Base-by-base conservation (phyloP, 2,797 vertebrate genomes). In the Arctocebus calabarensis region DNA sequence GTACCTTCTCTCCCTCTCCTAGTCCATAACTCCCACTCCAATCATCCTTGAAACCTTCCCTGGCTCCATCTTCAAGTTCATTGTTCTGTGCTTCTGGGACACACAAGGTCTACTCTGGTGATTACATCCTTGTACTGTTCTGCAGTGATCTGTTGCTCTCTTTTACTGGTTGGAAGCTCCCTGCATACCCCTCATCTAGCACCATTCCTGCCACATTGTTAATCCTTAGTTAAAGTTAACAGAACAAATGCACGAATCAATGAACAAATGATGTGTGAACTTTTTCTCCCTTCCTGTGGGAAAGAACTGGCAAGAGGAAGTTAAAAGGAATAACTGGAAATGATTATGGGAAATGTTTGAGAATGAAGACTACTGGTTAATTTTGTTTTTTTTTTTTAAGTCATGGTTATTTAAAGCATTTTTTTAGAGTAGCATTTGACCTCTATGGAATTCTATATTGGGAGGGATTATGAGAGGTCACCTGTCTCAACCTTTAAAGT, bases 381-480 rank as follows among this genome's bases (percentile, higher is more conserved):
- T 84, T 37, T 62, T 16, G 70, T 78, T 84, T 59, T 78, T 78
- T 84, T 59, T 78, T 66, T 66, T 74, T 23, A 84, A 70, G 55
- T 82, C 55, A 61, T 40, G 19, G 17, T 17, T 27, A 78, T 91
- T 90, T 62, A 32, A 89, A 87, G 66, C 73, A 88, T 86, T 93
- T 87, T 87, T 96, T 86, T 91, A 92, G 62, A 82, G 78, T 66
- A 85, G 32, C 17, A 57, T 73, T 89, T 96, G 43, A 81, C 88
- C 59, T 93, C 81, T 34, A 61, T 27, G 74, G 66, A 90, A 85
- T 90, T 92, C 62, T 88, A 74, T 88, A 75, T 29, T 79, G 83
- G n/a, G 45, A 86, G 48, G 19, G 8, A 68, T 71, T 88, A 68
- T 19, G 78, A 75, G 79, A 95, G 79, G 64, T 77, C 55, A 79